Evolutionary conservation across 53 echinoderm and acorn worm species (phyloP), one percentile per base, ranked within the genome.

Genomic region (Actinopyga echinites): DNA sequence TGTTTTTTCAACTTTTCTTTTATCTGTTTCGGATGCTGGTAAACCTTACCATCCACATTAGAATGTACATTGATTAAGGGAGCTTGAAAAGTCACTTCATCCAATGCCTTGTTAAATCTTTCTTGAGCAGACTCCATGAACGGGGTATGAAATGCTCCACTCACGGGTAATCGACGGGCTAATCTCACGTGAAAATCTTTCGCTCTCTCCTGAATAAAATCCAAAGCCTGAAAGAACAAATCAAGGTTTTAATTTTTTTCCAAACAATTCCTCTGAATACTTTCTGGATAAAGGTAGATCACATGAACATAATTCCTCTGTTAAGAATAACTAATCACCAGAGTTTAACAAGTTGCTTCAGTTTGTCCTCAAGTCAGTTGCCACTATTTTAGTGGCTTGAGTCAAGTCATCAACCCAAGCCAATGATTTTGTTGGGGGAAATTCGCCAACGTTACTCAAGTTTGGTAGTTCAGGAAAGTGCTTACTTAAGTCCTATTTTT

Each of bases 121-220:
- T 86, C 83, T 53, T 86, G 80, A 4, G 94, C 97, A 25, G 92
- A 87, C 28, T 83, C 79, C 97, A 97, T 97, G 57, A 97, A 92
- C 0, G 92, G 79, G 12, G 97, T 94, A 65, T 94, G 97, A 83
- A 97, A 97, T 5, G 97, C 97, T 8, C 97, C 97, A 29, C 97
- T 97, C 57, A 97, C 97, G 0, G 90, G 85, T 8, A 94, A 68
- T 22, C 84, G 90, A 33, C 82, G 88, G 29, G 83, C 74, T 5
- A 67, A 56, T 35, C 85, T 88, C 19, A 94, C 56, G 55, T 75
- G 56, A 62, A 92, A 94, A 11, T 86, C 81, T 56, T 83, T 84
- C 0, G 87, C 78, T 69, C 82, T 90, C 34, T 94, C 90, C 59
- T 90, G 87, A 80, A 97, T 92, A 84, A 86, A 94, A 15, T 94